Evolutionary conservation across 2,797 vertebrate species (phyloP), one percentile per base, ranked within the genome.

Genomic region (Sebastes jordani): DNA sequence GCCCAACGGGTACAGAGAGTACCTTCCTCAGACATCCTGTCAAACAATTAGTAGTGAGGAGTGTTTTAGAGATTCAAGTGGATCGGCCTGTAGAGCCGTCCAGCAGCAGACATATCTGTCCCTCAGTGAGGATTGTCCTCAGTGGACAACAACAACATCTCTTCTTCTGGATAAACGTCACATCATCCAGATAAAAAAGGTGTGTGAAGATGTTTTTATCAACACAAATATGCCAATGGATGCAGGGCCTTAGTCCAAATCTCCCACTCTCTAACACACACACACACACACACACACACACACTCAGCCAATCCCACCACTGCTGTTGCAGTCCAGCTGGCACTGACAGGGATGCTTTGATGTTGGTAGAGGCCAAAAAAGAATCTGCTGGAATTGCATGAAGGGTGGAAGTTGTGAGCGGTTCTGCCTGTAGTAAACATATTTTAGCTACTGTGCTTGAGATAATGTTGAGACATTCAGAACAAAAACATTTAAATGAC

Each of bases 301-400:
- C 36, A 68, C 27, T 7, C 52, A 71, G 49, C 59, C 83, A 88
- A 71, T 74, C 7, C 63, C 76, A 74, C 52, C 71, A 56, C 79
- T 77, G 78, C 83, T 82, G 74, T 46, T 80, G 67, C 81, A 54
- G 83, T 89, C 90, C 90, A 94, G 87, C 90, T 93, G 91, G 93
- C 89, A 89, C 70, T 56, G 60, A 86, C 74, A 80, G 16, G 18
- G 73, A 78, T 36, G 52, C 89, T 93, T 93, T 92, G 92, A 94
- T 92, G 91, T 91, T 58, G 62, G 67, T 18, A 67, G 68, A 81
- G 71, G 85, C 87, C 74, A 86, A 22, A 72, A 83, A 83, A 83
- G 67, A 87, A 83, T 77, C 42, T 59, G 67, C 85, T 89, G 86
- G 87, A 90, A 86, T 78, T 83, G 81, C 88, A 92, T 90, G 81